A percentile compares a stretch with the other conserved stretches of the same genome.
phyloP scores from a whole-genome alignment of 2,888 invertebrate genomes.

The Anthophora plumipes region DNA sequence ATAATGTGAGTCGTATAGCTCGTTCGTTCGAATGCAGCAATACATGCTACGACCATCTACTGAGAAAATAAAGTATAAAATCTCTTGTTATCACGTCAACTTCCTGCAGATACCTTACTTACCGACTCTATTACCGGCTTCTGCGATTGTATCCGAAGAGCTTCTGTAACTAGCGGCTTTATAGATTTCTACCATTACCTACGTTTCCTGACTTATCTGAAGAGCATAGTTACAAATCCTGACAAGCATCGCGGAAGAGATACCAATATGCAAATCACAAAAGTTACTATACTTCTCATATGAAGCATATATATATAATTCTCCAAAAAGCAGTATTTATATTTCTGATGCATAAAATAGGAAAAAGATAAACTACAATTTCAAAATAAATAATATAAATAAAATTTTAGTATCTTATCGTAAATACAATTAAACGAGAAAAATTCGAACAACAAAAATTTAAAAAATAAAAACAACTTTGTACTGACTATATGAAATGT shows the following conservation, averaged over 20 bases:
- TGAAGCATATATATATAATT: too few relatives aligned
- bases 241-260: neutral
- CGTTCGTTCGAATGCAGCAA: neutral
- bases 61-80: conserved; percentile 51
- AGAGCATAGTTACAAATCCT: conserved; percentile 30
- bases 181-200: conserved; percentile 65
- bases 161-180: conserved; percentile 27
- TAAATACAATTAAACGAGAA: too few relatives aligned
- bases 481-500: too few relatives aligned
- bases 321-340: neutral
- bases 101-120: conserved; percentile 61
- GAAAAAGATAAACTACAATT: too few relatives aligned
- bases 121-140: conserved; percentile 74
- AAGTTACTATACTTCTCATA: neutral
- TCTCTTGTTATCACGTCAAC: conserved; percentile 41
- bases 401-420: too few relatives aligned
- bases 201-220: conserved; percentile 55
- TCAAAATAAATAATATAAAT: too few relatives aligned
- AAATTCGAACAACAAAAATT: too few relatives aligned
- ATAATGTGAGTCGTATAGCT: neutral
- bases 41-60: conserved; percentile 64
- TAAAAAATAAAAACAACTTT: too few relatives aligned
- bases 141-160: conserved; percentile 51
- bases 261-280: conserved; percentile 5
- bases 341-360: too few relatives aligned